Evolutionary conservation across 2,113 vertebrate species (phyloP).

Genomic region (Apistogramma diplotaenia): DNA sequence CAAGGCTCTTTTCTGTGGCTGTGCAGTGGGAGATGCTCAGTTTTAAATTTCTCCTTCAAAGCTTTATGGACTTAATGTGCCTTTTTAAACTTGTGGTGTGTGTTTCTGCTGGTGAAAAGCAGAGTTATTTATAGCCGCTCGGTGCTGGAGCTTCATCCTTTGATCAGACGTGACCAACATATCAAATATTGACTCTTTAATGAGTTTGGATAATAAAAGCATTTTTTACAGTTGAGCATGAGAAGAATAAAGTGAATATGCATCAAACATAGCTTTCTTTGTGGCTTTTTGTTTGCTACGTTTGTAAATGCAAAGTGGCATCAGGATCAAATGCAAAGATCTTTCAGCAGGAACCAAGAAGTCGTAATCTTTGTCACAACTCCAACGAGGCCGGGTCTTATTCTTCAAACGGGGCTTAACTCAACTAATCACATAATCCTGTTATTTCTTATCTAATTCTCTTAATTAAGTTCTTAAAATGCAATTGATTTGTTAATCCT

Average conservation of each 20-base stretch:
- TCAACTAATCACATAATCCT: neutral
- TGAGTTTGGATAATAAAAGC: neutral
- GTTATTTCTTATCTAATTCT: neutral
- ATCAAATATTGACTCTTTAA: neutral
- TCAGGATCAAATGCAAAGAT: neutral
- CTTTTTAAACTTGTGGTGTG: neutral
- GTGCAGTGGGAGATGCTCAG: neutral
- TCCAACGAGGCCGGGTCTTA: neutral
- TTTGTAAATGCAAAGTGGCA: neutral
- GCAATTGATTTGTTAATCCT: neutral
- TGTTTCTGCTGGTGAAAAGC: neutral
- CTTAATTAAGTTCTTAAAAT: neutral
- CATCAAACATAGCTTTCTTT: neutral
- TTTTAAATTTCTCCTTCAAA: slow-evolving; percentile 39
- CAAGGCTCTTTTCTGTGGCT: slow-evolving; percentile 9
- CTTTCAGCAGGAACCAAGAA: neutral
- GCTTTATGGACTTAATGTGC: slow-evolving; percentile 17
- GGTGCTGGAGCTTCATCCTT: neutral
- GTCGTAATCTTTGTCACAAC: neutral
- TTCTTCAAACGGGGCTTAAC: neutral
- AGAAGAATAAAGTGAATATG: neutral
- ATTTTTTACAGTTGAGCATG: neutral
- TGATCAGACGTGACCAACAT: neutral
- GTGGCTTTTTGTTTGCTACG: neutral
- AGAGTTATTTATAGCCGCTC: slow-evolving; percentile 4